These are phyloP conservation scores for Chloroclystis v-ata DNA, from an alignment of 2,888 invertebrate species.

Conservation along the genomic window DNA sequence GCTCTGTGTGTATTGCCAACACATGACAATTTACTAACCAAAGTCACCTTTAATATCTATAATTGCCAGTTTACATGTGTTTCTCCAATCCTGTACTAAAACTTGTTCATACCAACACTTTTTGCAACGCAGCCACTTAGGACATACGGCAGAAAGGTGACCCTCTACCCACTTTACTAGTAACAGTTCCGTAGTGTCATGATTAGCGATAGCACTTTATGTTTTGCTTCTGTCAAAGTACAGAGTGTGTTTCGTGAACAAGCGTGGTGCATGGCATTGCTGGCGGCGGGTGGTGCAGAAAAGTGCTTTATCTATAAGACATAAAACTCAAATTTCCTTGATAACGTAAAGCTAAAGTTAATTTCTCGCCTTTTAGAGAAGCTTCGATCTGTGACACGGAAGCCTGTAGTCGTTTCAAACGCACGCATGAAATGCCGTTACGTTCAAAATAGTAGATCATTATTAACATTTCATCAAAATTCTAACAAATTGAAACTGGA, in stretches of 20 bases:
- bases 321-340: background rate
- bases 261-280: conserved; percentile 21
- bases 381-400: conserved; percentile 18
- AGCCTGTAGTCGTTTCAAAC: conserved; percentile 11
- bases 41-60: background rate
- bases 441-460: too few species aligned
- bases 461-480: too few species aligned
- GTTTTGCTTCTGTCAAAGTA: conserved; percentile 30
- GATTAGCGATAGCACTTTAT: conserved; percentile 33
- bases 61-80: conserved; percentile 16
- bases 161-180: conserved; percentile 39
- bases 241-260: conserved; percentile 23
- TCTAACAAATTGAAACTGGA: too few species aligned
- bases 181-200: conserved; percentile 35
- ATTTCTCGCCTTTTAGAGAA: conserved; percentile 11
- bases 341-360: background rate
- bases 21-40: too few species aligned
- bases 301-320: conserved; percentile 2
- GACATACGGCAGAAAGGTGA: conserved; percentile 74
- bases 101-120: conserved; percentile 37
- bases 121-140: conserved; percentile 75
- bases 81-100: conserved; percentile 17
- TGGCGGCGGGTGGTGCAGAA: conserved; percentile 13
- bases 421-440: conserved; percentile 16
- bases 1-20: too few species aligned